Base-by-base conservation (phyloP, 2,888 invertebrate species). In the Vannuccia rotundouncinata region DNA sequence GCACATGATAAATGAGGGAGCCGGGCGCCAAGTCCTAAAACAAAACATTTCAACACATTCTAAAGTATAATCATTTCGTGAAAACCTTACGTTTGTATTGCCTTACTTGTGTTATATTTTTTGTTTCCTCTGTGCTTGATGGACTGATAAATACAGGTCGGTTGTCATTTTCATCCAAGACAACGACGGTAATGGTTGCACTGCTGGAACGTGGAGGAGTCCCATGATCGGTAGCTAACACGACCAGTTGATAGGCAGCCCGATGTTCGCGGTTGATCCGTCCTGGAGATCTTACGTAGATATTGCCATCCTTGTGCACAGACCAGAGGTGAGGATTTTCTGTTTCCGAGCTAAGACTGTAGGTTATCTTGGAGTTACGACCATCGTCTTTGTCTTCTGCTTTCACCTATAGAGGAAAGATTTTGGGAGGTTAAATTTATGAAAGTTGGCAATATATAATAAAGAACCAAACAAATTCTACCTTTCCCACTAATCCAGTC, bases 191-290 rank as follows among this genome's bases (percentile, higher is more conserved):
- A 29, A 77, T 27, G 1, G 59, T 59, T 27, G 77, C 27, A 13
- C n/a, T 31, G 10, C n/a, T 22, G 22, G 77, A 31, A 17, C 5
- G 59, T 5, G 45, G 59, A n/a, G 27, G 31, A 77, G 22, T 77
- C 1, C 77, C 77, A 2, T 77, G 77, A 27, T 77, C 77, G 10
- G 31, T 31, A 5, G 45, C 77, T 59, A n/a, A 17, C 2, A 78
- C 66, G n/a, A 60, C 78, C 28, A 78, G 28, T 1, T 25, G 59
- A 66, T 78, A 78, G 28, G 5, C 25, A 1, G 59, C 78, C 27
- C 28, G 22, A 28, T 29, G 59, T 22, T 78, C 78, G 25, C 78
- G 78, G 30, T 78, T 60, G 2, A 78, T n/a, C n/a, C 66, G 66
- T 1, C 28, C 27, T 27, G 59, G 29, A 1, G 59, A 28, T 27